A percentile compares a stretch with the other conserved stretches of the same genome.
Evolutionary conservation across 2,113 vertebrate species (phyloP).

Genomic region (Psettodes erumei): DNA sequence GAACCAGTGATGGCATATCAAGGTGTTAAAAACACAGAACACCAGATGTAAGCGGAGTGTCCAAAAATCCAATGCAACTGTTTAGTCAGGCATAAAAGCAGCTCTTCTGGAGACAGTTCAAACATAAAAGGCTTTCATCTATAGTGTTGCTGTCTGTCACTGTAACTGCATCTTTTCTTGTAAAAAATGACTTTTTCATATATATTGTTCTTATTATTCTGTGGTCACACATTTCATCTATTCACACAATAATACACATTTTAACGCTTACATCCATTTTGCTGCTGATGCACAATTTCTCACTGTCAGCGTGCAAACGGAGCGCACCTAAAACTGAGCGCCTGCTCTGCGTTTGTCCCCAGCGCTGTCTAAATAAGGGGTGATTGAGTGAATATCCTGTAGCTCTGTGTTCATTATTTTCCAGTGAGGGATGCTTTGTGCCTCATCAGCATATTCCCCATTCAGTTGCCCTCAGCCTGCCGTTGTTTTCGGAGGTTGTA

Average conservation of each 20-base stretch:
- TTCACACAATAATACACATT: not conserved
- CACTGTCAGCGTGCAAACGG: constrained; percentile 37
- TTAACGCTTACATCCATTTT: constrained; percentile 5
- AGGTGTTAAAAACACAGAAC: no score
- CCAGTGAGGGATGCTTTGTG: constrained; percentile 64
- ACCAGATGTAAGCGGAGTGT: no score
- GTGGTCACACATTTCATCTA: not conserved
- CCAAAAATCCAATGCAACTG: no score
- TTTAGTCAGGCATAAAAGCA: not conserved
- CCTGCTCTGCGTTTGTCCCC: constrained; percentile 30
- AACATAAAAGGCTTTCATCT: not conserved
- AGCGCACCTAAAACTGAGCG: constrained; percentile 47
- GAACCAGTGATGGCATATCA: not conserved
- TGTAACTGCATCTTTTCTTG: not conserved
- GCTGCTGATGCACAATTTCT: constrained; percentile 5
- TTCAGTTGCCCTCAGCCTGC: constrained; percentile 49
- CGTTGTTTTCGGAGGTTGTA: constrained; percentile 51
- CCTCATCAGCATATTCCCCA: constrained; percentile 73
- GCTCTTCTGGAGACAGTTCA: not conserved
- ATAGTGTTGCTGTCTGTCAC: not conserved
- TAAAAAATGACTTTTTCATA: not conserved
- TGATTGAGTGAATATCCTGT: constrained; percentile 65
- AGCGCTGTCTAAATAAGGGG: constrained; percentile 63
- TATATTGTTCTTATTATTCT: no score
- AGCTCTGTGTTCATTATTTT: constrained; percentile 64